Conservation (phyloP, 2,888 invertebrate species). For the Calameuta pallipes region DNA sequence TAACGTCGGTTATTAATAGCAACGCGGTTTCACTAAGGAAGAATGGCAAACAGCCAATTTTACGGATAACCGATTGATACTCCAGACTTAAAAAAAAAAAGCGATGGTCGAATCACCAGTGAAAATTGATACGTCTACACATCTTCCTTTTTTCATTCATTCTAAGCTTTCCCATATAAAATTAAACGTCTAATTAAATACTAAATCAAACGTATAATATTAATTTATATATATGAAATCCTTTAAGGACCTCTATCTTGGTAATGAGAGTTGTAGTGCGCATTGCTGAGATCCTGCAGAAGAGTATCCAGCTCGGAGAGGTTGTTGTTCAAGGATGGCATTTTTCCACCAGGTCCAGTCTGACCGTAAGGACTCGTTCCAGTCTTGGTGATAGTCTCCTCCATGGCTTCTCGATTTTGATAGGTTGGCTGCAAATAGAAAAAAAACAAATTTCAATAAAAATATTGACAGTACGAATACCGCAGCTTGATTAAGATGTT, state of each 20-base stretch:
- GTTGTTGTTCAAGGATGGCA: conserved; percentile 75
- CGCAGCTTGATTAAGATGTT: background rate
- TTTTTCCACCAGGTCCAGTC: conserved; percentile 59
- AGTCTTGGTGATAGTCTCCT: conserved; percentile 68
- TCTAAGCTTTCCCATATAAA: background rate
- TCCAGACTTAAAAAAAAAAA: background rate
- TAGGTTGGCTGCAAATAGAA: conserved; percentile 73
- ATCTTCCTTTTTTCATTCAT: background rate
- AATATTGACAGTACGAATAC: background rate
- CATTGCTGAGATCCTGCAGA: conserved; percentile 90
- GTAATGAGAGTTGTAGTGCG: conserved; percentile 70
- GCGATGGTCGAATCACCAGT: background rate
- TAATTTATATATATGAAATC: background rate
- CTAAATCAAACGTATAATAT: background rate
- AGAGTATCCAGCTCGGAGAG: conserved; percentile 92
- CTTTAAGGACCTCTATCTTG: conserved; percentile 64
- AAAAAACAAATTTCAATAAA: background rate
- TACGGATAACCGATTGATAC: background rate
- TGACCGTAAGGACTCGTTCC: conserved; percentile 46
- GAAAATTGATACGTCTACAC: background rate
- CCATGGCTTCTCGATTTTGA: conserved; percentile 70
- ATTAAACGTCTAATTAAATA: background rate
- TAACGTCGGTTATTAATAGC: conserved; percentile 2
- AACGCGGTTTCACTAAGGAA: background rate
- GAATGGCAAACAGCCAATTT: conserved; percentile 3